phyloP scores from a whole-genome alignment of 2,888 invertebrate species.

The Lottia gigantea region DNA sequence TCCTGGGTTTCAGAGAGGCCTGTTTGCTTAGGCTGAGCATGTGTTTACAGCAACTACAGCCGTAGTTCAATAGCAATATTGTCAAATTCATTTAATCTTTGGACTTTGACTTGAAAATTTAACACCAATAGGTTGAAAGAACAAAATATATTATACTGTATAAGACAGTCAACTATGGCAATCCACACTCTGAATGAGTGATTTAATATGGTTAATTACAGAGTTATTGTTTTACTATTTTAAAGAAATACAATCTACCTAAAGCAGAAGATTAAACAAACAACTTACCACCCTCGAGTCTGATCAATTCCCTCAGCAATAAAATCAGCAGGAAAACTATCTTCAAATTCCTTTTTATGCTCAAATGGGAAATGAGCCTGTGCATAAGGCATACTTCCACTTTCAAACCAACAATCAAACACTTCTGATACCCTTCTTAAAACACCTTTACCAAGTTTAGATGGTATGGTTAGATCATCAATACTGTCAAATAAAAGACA shows the following conservation, averaged over 20 bases:
- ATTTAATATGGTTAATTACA: too few species aligned
- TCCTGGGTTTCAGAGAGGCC: too few species aligned
- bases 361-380: slow-evolving; percentile 87
- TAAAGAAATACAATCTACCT: background rate
- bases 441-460: slow-evolving; percentile 84
- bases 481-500: slow-evolving; percentile 72
- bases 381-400: slow-evolving; percentile 98
- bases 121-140: too few species aligned
- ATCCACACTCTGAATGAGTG: too few species aligned
- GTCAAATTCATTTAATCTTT: too few species aligned
- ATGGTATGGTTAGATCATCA: slow-evolving; percentile 93
- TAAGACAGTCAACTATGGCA: too few species aligned
- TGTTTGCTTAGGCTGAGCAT: too few species aligned
- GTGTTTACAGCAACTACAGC: too few species aligned
- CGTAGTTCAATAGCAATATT: too few species aligned
- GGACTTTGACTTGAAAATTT: too few species aligned
- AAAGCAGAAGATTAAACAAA: background rate
- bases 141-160: too few species aligned
- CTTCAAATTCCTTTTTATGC: slow-evolving; percentile 75
- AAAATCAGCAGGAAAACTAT: slow-evolving; percentile 95
- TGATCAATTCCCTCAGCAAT: slow-evolving; percentile 99
- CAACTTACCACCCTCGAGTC: slow-evolving; percentile 87
- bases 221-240: too few species aligned
- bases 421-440: slow-evolving; percentile 90
- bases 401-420: slow-evolving; percentile 99